Evolutionary conservation across 2,797 vertebrate genomes (phyloP).

Genomic region (Alfaro cultratus): DNA sequence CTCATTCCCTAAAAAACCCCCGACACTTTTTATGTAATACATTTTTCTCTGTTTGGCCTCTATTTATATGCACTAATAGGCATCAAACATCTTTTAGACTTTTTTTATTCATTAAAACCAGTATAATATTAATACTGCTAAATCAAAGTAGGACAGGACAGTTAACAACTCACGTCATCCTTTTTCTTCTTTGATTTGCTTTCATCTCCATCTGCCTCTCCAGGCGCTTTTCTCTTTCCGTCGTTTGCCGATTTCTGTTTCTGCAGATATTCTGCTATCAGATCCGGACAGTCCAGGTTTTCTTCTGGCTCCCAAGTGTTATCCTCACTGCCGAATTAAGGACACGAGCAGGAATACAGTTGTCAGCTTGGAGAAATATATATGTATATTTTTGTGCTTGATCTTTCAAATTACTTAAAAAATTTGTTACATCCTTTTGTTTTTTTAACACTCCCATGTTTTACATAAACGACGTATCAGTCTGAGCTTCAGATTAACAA

Average conservation of each 20-base stretch:
- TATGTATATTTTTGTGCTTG: background rate
- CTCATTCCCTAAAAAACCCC: background rate
- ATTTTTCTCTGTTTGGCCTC: background rate
- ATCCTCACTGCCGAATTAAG: conserved; percentile 85
- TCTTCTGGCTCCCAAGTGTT: conserved; percentile 99
- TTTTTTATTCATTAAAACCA: background rate
- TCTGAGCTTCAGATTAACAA: background rate
- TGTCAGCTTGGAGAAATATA: background rate
- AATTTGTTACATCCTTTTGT: no score
- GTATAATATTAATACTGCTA: background rate
- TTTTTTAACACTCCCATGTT: background rate
- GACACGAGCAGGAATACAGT: background rate
- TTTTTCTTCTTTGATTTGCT: conserved; percentile 97
- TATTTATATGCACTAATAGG: background rate
- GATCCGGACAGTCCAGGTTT: conserved; percentile 96
- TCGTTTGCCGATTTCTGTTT: conserved; percentile 92
- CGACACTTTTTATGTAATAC: background rate
- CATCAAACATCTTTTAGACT: background rate
- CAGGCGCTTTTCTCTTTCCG: conserved; percentile 90
- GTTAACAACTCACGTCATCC: conserved; percentile 86
- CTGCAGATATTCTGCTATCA: conserved; percentile 96
- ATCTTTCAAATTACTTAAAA: background rate
- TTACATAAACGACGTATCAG: background rate
- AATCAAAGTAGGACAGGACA: background rate
- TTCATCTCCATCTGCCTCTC: conserved; percentile 89